A percentile compares a stretch with the other conserved stretches of the same genome.
These are phyloP conservation scores for Sebastiscus albofasciatus DNA, from an alignment of 2,797 vertebrate species.

Conservation along the genomic window DNA sequence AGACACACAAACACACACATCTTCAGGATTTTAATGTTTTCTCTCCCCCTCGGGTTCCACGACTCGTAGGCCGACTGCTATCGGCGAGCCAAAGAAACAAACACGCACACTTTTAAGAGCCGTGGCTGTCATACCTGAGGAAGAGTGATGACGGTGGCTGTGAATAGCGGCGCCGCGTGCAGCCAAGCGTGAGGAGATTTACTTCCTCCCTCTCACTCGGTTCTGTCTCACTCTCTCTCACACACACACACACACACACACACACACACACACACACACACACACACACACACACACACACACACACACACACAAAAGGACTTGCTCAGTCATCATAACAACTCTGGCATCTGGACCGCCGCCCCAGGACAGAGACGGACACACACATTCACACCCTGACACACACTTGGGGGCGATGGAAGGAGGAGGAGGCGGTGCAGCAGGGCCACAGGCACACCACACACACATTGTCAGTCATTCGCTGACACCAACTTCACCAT, in stretches of 20 bases:
- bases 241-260: slow-evolving; percentile 1
- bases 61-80: neutral
- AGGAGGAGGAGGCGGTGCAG: neutral
- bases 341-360: slow-evolving; percentile 42
- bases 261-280: neutral
- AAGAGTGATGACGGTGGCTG: slow-evolving; percentile 33
- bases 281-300: slow-evolving; percentile 3
- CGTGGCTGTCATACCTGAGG: slow-evolving; percentile 30
- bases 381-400: slow-evolving; percentile 1
- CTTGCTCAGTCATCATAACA: slow-evolving; percentile 51
- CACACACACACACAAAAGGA: neutral
- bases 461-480: slow-evolving; percentile 19
- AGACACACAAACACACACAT: slow-evolving; percentile 26
- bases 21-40: neutral
- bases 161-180: neutral
- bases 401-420: neutral
- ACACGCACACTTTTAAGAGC: neutral
- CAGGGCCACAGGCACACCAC: neutral
- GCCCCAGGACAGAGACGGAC: slow-evolving; percentile 36
- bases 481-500: slow-evolving; percentile 1
- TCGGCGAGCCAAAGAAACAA: neutral
- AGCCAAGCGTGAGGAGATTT: slow-evolving; percentile 38
- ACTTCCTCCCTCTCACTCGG: slow-evolving; percentile 33
- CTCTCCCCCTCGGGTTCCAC: neutral
- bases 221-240: slow-evolving; percentile 10